Evolutionary conservation across 2,113 vertebrate species (phyloP), one percentile per base, ranked within the genome.

Genomic region (Baryphthengus martii): DNA sequence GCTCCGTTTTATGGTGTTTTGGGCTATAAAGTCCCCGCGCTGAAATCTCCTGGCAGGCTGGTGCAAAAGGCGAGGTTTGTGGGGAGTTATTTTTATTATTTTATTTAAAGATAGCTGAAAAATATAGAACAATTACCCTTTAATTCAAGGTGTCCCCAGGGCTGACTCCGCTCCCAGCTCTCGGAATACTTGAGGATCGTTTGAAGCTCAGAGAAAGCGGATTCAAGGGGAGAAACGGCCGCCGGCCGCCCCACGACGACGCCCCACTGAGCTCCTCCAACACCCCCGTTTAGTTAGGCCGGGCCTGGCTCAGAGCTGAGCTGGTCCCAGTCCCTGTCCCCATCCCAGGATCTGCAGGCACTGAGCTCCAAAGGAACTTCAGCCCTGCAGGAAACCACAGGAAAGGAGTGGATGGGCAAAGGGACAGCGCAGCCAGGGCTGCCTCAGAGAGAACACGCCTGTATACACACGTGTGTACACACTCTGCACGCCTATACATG

Each of bases 1-100:
- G 96, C 81, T 85, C 21, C 0, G 1, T n/a, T 96, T 96, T 95
- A 94, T 59, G 91, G 79, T 76, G 76, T 50, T 94, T 86, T 49
- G 87, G 89, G 44, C 78, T 66, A 86, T 95, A 90, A 97, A 92
- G 65, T 63, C 63, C 24, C 85, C 2, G 2, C 5, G 75, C 40
- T 16, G 76, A 42, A 72, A 62, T 5, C 83, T 81, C 52, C 67
- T 26, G 65, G 87, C 40, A 31, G 74, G 50, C 15, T 28, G 73
- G 47, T 11, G 29, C n/a, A 33, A 71, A 81, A 71, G 87, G 78
- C 59, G 4, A 31, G 10, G 24, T 15, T 68, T 6, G 45, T 1
- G 7, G 28, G 18, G 31, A n/a, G 6, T 14, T 65, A 44, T 77
- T 87, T 73, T 79, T 74, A 61, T 77, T 39, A 35, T 73, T 91